phyloP scores from a whole-genome alignment of 2,113 vertebrate genomes.

The Carassius auratus region DNA sequence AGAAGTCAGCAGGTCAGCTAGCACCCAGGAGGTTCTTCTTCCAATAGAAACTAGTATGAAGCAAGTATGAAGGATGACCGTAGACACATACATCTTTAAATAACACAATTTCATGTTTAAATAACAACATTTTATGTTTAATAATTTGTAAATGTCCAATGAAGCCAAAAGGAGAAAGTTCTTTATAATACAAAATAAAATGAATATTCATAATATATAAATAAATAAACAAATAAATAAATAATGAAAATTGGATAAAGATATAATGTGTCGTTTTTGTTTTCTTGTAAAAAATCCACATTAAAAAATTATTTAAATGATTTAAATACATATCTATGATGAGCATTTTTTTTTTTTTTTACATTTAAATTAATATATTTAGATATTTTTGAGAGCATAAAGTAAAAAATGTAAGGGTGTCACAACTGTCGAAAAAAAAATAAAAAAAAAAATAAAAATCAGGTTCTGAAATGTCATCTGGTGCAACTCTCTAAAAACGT shows the following conservation, averaged over 20 bases:
- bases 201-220: too few species aligned
- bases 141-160: too few species aligned
- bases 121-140: too few species aligned
- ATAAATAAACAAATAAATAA: too few species aligned
- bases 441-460: too few species aligned
- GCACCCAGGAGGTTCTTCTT: background rate
- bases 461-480: too few species aligned
- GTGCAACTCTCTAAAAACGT: too few species aligned
- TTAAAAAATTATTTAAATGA: background rate
- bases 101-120: too few species aligned
- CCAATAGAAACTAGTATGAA: background rate
- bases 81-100: background rate
- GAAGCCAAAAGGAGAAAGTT: too few species aligned
- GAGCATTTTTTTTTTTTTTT: background rate
- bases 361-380: background rate
- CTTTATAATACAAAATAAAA: too few species aligned
- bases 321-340: background rate
- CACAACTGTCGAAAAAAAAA: background rate
- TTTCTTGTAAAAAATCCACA: background rate
- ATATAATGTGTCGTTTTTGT: background rate
- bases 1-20: slow-evolving; percentile 54
- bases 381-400: too few species aligned
- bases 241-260: too few species aligned
- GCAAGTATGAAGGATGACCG: background rate
- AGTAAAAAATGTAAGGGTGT: background rate